Conservation (phyloP, 2,797 vertebrate genomes). For the Loris lydekkerianus region DNA sequence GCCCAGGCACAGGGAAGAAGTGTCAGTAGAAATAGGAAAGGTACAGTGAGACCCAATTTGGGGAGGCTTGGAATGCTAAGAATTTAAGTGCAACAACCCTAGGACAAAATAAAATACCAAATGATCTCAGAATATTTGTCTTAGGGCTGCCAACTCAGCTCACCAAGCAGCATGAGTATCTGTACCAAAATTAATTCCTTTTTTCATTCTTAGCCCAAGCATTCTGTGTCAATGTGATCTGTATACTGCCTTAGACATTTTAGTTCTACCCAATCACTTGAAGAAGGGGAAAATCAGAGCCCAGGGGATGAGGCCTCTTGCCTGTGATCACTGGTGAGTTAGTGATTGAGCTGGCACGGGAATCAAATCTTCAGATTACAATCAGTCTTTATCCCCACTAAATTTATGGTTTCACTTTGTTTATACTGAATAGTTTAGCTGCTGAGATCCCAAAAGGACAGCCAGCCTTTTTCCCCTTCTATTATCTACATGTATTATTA, state of each 20-base stretch:
- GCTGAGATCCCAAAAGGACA: neutral
- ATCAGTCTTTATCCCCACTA: neutral
- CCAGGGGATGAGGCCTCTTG: neutral
- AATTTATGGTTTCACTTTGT: neutral
- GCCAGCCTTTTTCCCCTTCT: neutral
- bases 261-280: neutral
- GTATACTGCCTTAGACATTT: neutral
- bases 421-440: neutral
- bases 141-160: neutral
- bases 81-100: conserved; percentile 1
- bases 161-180: neutral
- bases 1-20: neutral
- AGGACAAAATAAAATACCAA: conserved; percentile 37
- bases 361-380: neutral
- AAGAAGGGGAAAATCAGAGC: neutral
- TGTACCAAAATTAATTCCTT: neutral
- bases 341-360: neutral
- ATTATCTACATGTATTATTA: neutral
- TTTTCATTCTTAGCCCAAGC: neutral
- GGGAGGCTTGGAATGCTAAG: conserved; percentile 9
- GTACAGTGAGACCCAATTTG: neutral
- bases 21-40: neutral
- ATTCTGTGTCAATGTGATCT: neutral
- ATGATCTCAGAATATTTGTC: neutral
- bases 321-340: neutral